These are phyloP conservation scores for Seriola quinqueradiata DNA, from an alignment of 2,113 vertebrate species.

Conservation along the genomic window DNA sequence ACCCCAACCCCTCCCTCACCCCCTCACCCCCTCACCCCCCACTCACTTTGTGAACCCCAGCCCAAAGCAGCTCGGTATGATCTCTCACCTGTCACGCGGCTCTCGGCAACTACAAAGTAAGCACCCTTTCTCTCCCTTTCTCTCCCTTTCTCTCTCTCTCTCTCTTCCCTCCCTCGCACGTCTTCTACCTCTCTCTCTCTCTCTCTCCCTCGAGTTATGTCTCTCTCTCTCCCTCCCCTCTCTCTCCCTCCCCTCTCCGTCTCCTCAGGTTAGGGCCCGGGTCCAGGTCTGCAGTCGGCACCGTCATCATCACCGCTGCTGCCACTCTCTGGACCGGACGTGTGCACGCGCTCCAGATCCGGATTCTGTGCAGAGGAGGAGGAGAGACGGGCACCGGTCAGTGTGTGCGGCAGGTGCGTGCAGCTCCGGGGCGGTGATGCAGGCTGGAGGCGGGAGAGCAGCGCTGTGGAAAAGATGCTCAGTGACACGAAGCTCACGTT, in stretches of 20 bases:
- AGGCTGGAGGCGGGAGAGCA: not conserved
- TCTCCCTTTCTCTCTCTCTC: slow-evolving; percentile 16
- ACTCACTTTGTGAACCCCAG: slow-evolving; percentile 50
- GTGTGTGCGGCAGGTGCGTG: slow-evolving; percentile 16
- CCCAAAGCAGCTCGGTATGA: slow-evolving; percentile 6
- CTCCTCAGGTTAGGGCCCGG: slow-evolving; percentile 43
- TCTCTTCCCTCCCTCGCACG: slow-evolving; percentile 8
- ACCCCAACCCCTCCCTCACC: not conserved
- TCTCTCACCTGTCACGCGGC: slow-evolving; percentile 80
- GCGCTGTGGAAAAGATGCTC: slow-evolving; percentile 12
- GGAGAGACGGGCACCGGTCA: too few species aligned
- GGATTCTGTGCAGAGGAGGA: too few species aligned
- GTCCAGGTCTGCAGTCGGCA: slow-evolving; percentile 41
- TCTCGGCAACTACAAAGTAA: slow-evolving; percentile 67
- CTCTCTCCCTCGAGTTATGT: not conserved
- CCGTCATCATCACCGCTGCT: slow-evolving; percentile 44
- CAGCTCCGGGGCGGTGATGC: slow-evolving; percentile 16
- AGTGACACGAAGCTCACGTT: slow-evolving; percentile 49
- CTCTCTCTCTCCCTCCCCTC: slow-evolving; percentile 2
- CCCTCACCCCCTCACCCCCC: not conserved
- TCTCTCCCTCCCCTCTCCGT: not conserved
- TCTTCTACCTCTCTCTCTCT: not conserved
- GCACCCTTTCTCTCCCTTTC: slow-evolving; percentile 39
- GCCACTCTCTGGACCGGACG: slow-evolving; percentile 30
- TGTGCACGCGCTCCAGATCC: not conserved